Base-by-base conservation (phyloP, 2,797 vertebrate genomes). In the Myoxocephalus aenaeus region DNA sequence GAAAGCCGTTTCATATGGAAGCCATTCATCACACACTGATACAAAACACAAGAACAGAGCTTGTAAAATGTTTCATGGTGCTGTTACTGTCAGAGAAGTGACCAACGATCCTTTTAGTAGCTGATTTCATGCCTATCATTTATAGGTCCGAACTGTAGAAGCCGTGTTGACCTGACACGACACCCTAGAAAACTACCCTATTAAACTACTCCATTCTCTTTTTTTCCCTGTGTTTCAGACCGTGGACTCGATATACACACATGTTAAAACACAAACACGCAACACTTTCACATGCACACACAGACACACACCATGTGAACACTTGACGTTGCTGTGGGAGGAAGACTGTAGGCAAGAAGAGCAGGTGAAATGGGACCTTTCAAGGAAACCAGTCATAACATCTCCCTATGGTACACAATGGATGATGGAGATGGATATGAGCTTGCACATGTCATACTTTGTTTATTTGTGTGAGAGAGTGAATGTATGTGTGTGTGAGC, bases 151-250 rank as follows among this genome's bases (percentile, higher is more conserved):
- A 73, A 61, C 42, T 27, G 40, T n/a, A 1, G 63, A 56, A 77
- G 70, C 61, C 27, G 51, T 29, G 65, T 78, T 62, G 29, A 82
- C 77, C 73, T 62, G 69, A 82, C 58, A 6, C 36, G 63, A 75
- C 66, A 71, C 62, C 29, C 70, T 54, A 66, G 70, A 76, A 79
- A 90, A 67, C 68, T 40, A 74, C 73, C 70, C 68, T 57, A 73
- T 71, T 81, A 82, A 88, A 83, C 53, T 69, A 22, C 51, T 62
- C 58, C 36, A 1, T 77, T 87, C 65, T 88, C 9, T 74, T 29
- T 69, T 69, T 50, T 70, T 57, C 10, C 3, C 71, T 91, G 68
- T 91, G 65, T 94, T 94, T 90, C 88, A 92, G 90, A 87, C 78
- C 79, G 75, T 77, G 75, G 79, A 84, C 72, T 82, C 22, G 79